These are phyloP conservation scores for Chaetodon auriga DNA, from an alignment of 2,113 vertebrate species.

Conservation along the genomic window DNA sequence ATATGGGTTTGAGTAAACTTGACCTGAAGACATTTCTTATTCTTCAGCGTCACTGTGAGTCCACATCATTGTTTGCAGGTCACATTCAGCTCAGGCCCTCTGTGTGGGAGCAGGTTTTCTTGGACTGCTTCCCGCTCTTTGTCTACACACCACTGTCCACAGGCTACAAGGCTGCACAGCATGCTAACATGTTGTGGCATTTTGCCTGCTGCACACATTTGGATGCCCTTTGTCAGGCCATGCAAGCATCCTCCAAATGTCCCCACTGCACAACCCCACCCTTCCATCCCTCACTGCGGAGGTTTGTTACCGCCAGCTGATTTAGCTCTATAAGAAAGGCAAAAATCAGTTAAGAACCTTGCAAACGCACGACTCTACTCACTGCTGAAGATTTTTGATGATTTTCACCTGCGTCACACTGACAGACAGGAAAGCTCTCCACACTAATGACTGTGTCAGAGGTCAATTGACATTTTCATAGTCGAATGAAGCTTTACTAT, in stretches of 20 bases:
- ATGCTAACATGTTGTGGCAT: constrained; percentile 68
- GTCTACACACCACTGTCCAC: constrained; percentile 53
- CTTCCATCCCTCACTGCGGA: neutral
- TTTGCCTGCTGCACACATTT: constrained; percentile 60
- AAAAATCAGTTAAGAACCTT: neutral
- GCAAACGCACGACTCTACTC: neutral
- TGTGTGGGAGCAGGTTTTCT: constrained; percentile 32
- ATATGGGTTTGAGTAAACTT: neutral
- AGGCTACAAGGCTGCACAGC: constrained; percentile 65
- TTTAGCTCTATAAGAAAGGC: neutral
- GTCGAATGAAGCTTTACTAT: constrained; percentile 23
- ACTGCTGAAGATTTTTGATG: neutral
- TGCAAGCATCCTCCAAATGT: constrained; percentile 4
- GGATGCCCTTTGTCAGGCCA: constrained; percentile 27
- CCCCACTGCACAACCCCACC: neutral
- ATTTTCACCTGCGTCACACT: constrained; percentile 23
- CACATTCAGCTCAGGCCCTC: constrained; percentile 18
- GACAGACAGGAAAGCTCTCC: neutral
- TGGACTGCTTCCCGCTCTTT: constrained; percentile 49
- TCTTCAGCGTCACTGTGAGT: constrained; percentile 25
- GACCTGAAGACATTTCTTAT: constrained; percentile 15
- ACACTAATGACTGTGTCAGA: constrained; percentile 47
- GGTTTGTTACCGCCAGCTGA: neutral
- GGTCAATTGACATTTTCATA: constrained; percentile 26
- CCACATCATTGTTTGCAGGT: constrained; percentile 40